Evolutionary conservation across 2,797 vertebrate species (phyloP).

Genomic region (Natrix natrix): DNA sequence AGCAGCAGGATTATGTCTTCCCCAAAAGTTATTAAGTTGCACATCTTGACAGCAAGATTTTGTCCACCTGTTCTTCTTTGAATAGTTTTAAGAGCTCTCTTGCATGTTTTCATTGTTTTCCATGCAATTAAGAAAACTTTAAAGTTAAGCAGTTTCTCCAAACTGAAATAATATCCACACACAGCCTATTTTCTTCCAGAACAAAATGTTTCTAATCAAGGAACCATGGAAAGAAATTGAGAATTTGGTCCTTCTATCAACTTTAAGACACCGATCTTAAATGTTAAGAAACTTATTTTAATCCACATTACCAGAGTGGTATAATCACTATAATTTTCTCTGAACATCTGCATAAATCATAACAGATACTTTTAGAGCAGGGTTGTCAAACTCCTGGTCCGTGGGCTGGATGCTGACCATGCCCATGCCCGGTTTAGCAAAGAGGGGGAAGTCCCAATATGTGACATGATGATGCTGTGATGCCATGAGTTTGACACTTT

Average conservation of each 20-base stretch:
- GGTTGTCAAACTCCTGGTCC: no score
- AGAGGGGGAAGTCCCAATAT: no score
- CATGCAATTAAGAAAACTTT: not conserved
- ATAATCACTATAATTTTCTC: not conserved
- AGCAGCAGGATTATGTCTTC: not conserved
- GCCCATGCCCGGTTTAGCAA: no score
- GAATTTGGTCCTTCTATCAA: not conserved
- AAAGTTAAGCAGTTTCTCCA: not conserved
- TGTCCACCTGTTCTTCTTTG: not conserved
- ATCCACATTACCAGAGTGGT: not conserved
- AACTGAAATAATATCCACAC: not conserved
- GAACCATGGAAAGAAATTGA: not conserved
- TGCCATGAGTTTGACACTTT: no score
- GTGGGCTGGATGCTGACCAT: no score
- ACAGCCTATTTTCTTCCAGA: not conserved
- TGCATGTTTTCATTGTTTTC: not conserved
- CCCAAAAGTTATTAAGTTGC: not conserved
- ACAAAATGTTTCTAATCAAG: not conserved
- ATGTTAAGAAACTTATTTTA: not conserved
- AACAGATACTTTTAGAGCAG: not conserved
- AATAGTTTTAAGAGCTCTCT: not conserved
- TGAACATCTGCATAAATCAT: not conserved
- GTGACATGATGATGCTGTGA: no score
- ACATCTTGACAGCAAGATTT: not conserved
- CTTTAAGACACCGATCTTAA: not conserved